These are phyloP conservation scores for Maccullochella peelii DNA, from an alignment of 2,113 vertebrate genomes.

Conservation along the genomic window DNA sequence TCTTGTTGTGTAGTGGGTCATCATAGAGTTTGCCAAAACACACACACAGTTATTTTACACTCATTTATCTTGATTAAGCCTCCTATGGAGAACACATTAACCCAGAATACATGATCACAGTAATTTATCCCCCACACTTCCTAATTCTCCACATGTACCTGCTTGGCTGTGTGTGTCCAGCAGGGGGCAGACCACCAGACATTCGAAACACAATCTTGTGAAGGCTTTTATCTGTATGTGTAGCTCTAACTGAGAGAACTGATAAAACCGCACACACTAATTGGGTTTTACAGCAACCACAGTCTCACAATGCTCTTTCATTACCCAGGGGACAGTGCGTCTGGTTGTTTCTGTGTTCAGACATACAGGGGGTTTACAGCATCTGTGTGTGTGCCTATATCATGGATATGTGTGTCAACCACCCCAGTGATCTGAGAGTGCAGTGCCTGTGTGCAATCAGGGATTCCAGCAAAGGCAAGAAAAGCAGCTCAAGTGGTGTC, in stretches of 20 bases:
- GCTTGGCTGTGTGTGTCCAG: conserved; percentile 61
- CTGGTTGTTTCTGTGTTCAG: conserved; percentile 69
- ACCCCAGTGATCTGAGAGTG: conserved; percentile 44
- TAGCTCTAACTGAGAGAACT: conserved; percentile 59
- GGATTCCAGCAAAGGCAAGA: conserved; percentile 45
- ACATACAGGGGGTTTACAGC: conserved; percentile 43
- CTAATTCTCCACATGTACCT: conserved; percentile 17
- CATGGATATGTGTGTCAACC: conserved; percentile 49
- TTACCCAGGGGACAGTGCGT: conserved; percentile 78
- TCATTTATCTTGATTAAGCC: conserved; percentile 40
- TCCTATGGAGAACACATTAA: conserved; percentile 54
- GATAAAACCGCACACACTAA: conserved; percentile 79
- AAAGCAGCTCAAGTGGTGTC: conserved; percentile 51
- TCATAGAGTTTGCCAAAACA: conserved; percentile 6
- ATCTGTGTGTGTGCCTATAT: conserved; percentile 21
- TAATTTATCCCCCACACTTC: conserved; percentile 16
- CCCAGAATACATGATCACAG: conserved; percentile 21
- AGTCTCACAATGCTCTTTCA: conserved; percentile 76
- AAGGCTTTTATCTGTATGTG: conserved; percentile 66
- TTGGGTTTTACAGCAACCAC: conserved; percentile 82
- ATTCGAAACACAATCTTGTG: conserved; percentile 32
- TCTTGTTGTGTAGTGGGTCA: background rate
- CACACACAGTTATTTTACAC: conserved; percentile 23
- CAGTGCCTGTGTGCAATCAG: conserved; percentile 42
- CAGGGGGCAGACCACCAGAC: conserved; percentile 67